These are phyloP conservation scores for Madoqua kirkii DNA, from an alignment of 2,113 vertebrate species.

Conservation along the genomic window DNA sequence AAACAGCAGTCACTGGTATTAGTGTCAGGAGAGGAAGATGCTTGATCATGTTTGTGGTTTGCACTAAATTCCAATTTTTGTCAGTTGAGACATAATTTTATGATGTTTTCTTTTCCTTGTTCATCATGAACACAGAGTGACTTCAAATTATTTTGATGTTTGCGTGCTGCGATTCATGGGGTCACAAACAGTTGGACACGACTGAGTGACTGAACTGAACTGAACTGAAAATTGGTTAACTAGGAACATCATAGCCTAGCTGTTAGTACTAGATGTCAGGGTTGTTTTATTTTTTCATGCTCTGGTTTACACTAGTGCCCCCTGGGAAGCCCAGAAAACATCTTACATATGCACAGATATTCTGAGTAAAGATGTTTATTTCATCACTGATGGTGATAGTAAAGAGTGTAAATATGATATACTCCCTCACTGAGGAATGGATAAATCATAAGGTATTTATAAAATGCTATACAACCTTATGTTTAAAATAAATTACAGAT, in stretches of 20 bases:
- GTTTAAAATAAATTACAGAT: constrained; percentile 10
- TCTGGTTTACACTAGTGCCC: neutral
- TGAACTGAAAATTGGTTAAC: neutral
- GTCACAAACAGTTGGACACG: too few species aligned
- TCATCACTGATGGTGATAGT: neutral
- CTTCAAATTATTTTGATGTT: neutral
- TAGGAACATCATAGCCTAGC: neutral
- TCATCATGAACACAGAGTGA: neutral
- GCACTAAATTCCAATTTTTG: neutral
- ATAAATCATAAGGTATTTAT: neutral
- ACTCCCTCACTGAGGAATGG: neutral
- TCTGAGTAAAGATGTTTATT: neutral
- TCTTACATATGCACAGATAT: neutral
- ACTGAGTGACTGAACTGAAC: too few species aligned
- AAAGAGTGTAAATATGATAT: neutral
- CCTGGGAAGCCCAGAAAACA: neutral
- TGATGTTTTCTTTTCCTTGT: neutral
- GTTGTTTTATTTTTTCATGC: neutral
- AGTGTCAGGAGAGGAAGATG: neutral
- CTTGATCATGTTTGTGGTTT: neutral
- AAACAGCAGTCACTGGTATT: neutral
- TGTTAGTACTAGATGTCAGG: neutral
- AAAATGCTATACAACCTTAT: neutral
- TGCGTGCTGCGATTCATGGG: neutral
- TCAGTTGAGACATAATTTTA: neutral